Percentiles rank a stretch among this genome's conserved stretches.
phyloP scores from a whole-genome alignment of 2,113 vertebrate species.

The Tachuris rubrigastra region DNA sequence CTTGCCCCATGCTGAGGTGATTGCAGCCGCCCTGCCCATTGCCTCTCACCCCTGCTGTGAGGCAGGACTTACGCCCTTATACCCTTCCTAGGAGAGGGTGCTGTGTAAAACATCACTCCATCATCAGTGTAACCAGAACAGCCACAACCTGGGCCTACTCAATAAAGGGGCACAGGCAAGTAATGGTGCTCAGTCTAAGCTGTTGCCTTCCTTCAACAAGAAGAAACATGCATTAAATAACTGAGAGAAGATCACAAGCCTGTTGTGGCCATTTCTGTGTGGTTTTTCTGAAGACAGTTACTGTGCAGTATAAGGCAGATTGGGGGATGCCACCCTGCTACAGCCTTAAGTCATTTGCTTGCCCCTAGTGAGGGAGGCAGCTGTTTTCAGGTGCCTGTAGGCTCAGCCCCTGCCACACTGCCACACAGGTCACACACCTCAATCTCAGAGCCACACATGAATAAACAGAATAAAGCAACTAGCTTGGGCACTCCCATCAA shows the following conservation, averaged over 20 bases:
- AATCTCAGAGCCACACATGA: background rate
- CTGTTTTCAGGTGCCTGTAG: background rate
- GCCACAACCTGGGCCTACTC: background rate
- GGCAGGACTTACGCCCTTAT: background rate
- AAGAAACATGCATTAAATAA: fast-evolving
- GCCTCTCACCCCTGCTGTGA: background rate
- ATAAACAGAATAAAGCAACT: background rate
- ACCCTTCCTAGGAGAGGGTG: background rate
- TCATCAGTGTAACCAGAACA: fast-evolving
- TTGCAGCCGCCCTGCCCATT: background rate
- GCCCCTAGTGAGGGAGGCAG: background rate
- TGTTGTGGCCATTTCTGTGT: background rate
- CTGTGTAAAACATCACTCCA: background rate
- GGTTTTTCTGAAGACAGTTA: background rate
- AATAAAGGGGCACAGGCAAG: background rate
- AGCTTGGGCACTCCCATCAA: background rate
- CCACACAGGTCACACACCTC: background rate
- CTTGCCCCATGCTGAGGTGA: background rate
- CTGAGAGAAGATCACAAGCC: background rate
- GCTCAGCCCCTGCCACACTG: background rate
- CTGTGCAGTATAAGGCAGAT: fast-evolving
- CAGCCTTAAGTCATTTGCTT: background rate
- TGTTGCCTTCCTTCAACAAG: background rate
- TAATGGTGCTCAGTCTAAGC: background rate
- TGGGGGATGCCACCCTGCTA: background rate